Conservation (phyloP, 2,113 vertebrate genomes). For the Apteryx owenii region DNA sequence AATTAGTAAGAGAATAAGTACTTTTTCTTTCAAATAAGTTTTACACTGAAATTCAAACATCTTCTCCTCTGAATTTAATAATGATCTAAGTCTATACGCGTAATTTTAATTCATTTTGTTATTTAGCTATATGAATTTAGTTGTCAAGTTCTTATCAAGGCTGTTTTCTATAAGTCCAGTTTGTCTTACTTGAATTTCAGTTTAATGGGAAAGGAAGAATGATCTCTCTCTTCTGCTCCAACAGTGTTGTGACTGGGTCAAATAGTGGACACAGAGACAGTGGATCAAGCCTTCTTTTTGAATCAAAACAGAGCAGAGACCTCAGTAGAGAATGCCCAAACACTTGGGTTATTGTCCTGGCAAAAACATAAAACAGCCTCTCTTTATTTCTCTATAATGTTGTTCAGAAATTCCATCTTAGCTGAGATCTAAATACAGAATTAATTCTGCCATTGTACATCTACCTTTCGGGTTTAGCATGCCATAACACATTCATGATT, state of each 20-base stretch:
- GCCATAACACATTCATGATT: neutral
- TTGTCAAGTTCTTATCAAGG: neutral
- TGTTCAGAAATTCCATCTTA: neutral
- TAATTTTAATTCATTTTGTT: neutral
- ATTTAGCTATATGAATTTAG: neutral
- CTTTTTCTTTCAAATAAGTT: neutral
- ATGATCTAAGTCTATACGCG: neutral
- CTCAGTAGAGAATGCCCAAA: neutral
- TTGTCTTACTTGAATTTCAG: neutral
- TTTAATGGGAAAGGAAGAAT: constrained; percentile 20
- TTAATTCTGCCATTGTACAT: neutral
- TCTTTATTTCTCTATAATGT: neutral
- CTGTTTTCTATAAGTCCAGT: neutral
- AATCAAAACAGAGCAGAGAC: neutral
- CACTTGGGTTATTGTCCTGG: neutral
- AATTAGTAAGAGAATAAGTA: neutral
- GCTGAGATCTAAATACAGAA: neutral
- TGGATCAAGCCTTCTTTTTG: neutral
- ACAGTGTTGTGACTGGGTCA: neutral
- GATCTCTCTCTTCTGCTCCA: neutral
- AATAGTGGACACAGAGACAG: neutral
- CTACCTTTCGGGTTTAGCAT: neutral
- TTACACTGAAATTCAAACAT: neutral
- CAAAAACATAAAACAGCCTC: neutral
- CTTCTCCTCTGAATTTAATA: neutral